These are phyloP conservation scores for Embiotoca jacksoni DNA, from an alignment of 2,113 vertebrate genomes.

Conservation along the genomic window DNA sequence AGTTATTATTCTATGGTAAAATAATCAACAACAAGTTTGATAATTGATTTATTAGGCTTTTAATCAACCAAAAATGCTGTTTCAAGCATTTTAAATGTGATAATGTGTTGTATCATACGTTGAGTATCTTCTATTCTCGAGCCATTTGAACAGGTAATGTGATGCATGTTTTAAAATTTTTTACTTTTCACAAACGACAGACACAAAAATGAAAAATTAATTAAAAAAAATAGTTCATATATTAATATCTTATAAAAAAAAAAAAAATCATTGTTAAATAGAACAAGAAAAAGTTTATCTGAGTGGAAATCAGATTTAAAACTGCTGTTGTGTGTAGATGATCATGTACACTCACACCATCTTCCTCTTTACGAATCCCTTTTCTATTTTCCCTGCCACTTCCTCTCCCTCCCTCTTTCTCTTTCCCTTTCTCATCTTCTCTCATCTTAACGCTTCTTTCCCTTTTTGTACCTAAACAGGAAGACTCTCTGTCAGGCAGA, in stretches of 20 bases:
- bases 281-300: neutral
- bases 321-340: neutral
- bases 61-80: neutral
- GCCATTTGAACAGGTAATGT: too few species aligned
- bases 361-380: slow-evolving; percentile 36
- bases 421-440: neutral
- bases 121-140: neutral
- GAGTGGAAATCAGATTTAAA: neutral
- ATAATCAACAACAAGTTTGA: neutral
- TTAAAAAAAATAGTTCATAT: too few species aligned
- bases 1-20: neutral
- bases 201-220: too few species aligned
- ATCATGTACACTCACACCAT: slow-evolving; percentile 1
- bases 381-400: neutral
- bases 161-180: too few species aligned
- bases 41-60: neutral
- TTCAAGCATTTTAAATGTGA: neutral
- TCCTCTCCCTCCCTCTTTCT: slow-evolving; percentile 4
- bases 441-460: neutral
- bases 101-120: neutral
- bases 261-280: too few species aligned
- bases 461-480: slow-evolving; percentile 43
- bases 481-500: slow-evolving; percentile 73
- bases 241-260: too few species aligned
- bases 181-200: neutral